These are phyloP conservation scores for Ennomos quercinarius DNA, from an alignment of 2,888 invertebrate genomes.

Conservation along the genomic window DNA sequence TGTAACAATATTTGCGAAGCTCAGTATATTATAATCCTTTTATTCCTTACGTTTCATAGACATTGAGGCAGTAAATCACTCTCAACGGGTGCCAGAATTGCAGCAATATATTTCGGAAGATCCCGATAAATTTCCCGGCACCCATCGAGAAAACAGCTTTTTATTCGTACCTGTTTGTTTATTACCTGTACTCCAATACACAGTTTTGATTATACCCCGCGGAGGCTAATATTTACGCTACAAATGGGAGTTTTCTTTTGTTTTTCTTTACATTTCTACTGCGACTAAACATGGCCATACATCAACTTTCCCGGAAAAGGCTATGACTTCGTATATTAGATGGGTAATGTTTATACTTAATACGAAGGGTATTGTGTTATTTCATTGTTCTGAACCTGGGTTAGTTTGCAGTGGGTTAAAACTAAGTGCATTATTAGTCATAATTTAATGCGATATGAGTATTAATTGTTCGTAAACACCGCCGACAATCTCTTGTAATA, in stretches of 20 bases:
- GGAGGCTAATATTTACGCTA: constrained; percentile 47
- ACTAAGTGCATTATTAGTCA: constrained; percentile 23
- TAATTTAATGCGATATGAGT: constrained; percentile 8
- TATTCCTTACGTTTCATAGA: constrained; percentile 64
- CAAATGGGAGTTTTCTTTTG: constrained; percentile 46
- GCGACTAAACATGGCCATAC: constrained; percentile 21
- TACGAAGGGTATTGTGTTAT: constrained; percentile 31
- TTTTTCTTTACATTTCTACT: constrained; percentile 43
- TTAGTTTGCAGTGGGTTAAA: constrained; percentile 23
- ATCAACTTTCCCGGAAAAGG: constrained; percentile 24
- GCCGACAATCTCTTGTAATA: neutral
- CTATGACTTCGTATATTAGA: constrained; percentile 22
- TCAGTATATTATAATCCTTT: constrained; percentile 58
- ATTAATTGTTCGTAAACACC: neutral
- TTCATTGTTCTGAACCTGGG: constrained; percentile 18
- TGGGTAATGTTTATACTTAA: constrained; percentile 20
- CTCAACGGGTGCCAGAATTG: constrained; percentile 58
- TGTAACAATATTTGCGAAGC: constrained; percentile 21
- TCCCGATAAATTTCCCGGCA: constrained; percentile 70
- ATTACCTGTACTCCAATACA: constrained; percentile 67
- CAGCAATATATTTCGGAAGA: constrained; percentile 69
- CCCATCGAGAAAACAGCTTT: constrained; percentile 69
- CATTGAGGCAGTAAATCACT: constrained; percentile 67
- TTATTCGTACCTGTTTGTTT: constrained; percentile 67
- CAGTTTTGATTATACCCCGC: constrained; percentile 44